Percentiles rank a stretch among this genome's conserved stretches.
Conservation (phyloP, 1,140 invertebrate species). For the Panulirus ornatus region DNA sequence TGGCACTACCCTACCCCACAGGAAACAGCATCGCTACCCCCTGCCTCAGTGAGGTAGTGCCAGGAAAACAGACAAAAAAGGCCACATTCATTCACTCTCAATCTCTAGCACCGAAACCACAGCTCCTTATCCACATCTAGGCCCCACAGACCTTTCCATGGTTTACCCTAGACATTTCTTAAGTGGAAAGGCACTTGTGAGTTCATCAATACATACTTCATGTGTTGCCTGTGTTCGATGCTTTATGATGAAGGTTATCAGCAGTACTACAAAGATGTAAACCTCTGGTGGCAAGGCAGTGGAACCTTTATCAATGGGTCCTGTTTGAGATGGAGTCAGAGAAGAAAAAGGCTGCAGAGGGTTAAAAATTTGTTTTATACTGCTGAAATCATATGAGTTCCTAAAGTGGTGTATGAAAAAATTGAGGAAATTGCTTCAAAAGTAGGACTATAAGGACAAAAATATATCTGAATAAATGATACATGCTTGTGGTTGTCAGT, state of each 20-base stretch:
- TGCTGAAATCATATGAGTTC: too few species aligned
- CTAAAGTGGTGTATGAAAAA: background rate
- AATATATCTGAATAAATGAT: background rate
- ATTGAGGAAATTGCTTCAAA: background rate
- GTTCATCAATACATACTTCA: slow-evolving; percentile 96
- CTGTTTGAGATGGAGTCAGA: slow-evolving; percentile 76
- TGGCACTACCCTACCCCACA: too few species aligned
- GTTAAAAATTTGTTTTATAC: background rate
- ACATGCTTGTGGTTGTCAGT: background rate
- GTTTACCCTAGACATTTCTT: too few species aligned
- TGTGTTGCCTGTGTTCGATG: slow-evolving; percentile 95
- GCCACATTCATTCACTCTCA: too few species aligned
- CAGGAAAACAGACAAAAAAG: too few species aligned
- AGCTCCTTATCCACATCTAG: too few species aligned
- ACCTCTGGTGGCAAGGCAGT: slow-evolving; percentile 91
- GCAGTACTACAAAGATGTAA: slow-evolving; percentile 85
- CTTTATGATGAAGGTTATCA: slow-evolving; percentile 84
- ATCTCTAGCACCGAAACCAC: too few species aligned
- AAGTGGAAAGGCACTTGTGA: slow-evolving; percentile 92
- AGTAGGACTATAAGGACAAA: background rate
- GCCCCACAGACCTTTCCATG: too few species aligned
- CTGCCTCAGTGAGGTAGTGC: too few species aligned
- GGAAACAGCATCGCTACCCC: too few species aligned
- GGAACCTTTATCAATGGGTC: slow-evolving; percentile 85
- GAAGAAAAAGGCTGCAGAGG: slow-evolving; percentile 21